Conservation (phyloP, 1,140 invertebrate species). For the Propsilocerus akamusi region DNA sequence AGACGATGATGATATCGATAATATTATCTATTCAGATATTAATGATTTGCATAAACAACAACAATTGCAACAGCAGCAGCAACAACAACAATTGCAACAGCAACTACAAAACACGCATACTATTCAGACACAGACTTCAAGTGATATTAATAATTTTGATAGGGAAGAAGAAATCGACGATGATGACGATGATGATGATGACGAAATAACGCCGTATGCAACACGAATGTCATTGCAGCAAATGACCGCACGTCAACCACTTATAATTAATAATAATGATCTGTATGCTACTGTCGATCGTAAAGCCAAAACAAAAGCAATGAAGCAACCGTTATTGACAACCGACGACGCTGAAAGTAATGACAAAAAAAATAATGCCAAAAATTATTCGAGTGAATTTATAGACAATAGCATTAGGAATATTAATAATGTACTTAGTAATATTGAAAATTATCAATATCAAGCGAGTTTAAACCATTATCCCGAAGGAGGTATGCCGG, state of each 20-base stretch:
- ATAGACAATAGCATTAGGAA: constrained; percentile 3
- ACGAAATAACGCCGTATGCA: not conserved
- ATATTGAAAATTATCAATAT: constrained; percentile 4
- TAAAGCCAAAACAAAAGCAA: constrained; percentile 20
- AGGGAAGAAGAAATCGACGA: not conserved
- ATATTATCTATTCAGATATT: constrained; percentile 24
- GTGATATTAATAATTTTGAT: not conserved
- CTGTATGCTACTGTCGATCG: constrained; percentile 24
- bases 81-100: not conserved
- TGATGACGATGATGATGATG: not conserved
- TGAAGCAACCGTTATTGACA: not conserved
- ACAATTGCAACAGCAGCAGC: not conserved
- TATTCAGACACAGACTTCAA: not conserved
- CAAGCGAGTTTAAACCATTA: not conserved
- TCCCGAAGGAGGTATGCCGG: not conserved
- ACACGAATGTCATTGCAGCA: not conserved
- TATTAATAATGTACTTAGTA: constrained; percentile 1
- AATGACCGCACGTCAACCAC: not conserved
- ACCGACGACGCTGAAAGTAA: not conserved
- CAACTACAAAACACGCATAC: not conserved
- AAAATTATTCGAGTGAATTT: constrained; percentile 4
- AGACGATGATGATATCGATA: constrained; percentile 19
- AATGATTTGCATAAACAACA: constrained; percentile 20
- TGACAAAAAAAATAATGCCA: not conserved
- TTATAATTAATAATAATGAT: constrained; percentile 11